A percentile compares a stretch with the other conserved stretches of the same genome.
Conservation (phyloP, 2,113 vertebrate genomes). For the Campylomormyrus tamandua region DNA sequence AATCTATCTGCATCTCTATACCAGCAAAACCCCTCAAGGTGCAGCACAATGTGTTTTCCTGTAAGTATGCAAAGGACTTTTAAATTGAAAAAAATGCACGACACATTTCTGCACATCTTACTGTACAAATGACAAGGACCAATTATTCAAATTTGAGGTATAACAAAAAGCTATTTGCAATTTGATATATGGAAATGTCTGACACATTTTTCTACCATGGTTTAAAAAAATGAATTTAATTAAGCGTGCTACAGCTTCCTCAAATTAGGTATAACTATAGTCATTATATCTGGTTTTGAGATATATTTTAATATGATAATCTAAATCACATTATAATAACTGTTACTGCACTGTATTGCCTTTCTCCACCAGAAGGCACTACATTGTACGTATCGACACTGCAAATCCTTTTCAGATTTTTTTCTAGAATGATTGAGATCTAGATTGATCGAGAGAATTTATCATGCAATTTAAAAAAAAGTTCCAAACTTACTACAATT, state of each 20-base stretch:
- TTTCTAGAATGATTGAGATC: not conserved
- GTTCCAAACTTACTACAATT: not conserved
- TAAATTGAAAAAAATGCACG: not conserved
- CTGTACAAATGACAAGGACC: not conserved
- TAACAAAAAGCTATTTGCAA: not conserved
- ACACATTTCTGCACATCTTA: not conserved
- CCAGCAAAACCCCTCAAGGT: slow-evolving; percentile 65
- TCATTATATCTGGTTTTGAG: not conserved
- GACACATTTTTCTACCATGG: not conserved
- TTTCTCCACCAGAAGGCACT: not conserved
- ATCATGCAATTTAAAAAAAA: not conserved
- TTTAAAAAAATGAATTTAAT: not conserved
- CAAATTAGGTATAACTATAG: not conserved
- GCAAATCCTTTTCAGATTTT: not conserved
- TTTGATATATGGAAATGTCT: not conserved
- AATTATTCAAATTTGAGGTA: not conserved
- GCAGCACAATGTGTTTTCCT: slow-evolving; percentile 43
- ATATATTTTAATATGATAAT: not conserved
- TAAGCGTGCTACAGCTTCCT: not conserved
- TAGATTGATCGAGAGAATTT: not conserved
- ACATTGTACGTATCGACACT: not conserved
- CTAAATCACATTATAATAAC: not conserved
- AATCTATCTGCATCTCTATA: slow-evolving; percentile 72
- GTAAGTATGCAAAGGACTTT: slow-evolving; percentile 36
- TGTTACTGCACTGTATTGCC: not conserved